Conservation (phyloP, 2,888 invertebrate genomes). For the Thera britannica region DNA sequence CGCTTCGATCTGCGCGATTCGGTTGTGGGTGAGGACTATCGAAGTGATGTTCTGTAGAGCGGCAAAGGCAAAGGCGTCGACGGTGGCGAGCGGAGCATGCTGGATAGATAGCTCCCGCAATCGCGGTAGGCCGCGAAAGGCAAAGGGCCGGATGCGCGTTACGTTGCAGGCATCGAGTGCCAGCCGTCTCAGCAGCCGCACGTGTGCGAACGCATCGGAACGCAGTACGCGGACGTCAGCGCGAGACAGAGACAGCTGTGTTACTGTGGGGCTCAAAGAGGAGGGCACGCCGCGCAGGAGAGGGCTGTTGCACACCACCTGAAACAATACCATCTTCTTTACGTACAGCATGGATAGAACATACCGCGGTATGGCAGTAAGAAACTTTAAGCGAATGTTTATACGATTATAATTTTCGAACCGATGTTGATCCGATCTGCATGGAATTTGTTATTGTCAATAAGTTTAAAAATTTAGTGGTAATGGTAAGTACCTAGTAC, state of each 20-base stretch:
- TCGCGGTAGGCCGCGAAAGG: conserved; percentile 92
- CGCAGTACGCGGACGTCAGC: conserved; percentile 93
- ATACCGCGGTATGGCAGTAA: no score
- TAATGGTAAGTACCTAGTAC: no score
- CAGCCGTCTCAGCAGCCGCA: conserved; percentile 91
- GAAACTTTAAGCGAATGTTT: no score
- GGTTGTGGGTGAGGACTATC: conserved; percentile 88
- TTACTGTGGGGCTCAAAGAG: conserved; percentile 90
- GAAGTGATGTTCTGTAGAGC: conserved; percentile 92
- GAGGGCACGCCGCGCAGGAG: conserved; percentile 92
- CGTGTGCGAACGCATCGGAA: conserved; percentile 92
- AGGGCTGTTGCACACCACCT: conserved; percentile 96
- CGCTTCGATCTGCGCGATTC: conserved; percentile 88
- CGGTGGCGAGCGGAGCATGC: conserved; percentile 91
- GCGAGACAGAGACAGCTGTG: conserved; percentile 93
- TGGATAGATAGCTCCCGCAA: conserved; percentile 93
- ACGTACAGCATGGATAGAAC: conserved; percentile 5
- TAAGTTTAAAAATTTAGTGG: no score
- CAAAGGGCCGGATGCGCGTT: conserved; percentile 91
- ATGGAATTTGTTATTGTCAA: no score
- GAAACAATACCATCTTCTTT: conserved; percentile 52
- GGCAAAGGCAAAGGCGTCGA: conserved; percentile 93
- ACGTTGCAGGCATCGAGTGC: conserved; percentile 95
- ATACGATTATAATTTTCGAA: no score
- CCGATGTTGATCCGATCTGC: no score